A percentile compares a stretch with the other conserved stretches of the same genome.
Conservation (phyloP, 2,888 invertebrate species). For the Lacanobia oleracea region DNA sequence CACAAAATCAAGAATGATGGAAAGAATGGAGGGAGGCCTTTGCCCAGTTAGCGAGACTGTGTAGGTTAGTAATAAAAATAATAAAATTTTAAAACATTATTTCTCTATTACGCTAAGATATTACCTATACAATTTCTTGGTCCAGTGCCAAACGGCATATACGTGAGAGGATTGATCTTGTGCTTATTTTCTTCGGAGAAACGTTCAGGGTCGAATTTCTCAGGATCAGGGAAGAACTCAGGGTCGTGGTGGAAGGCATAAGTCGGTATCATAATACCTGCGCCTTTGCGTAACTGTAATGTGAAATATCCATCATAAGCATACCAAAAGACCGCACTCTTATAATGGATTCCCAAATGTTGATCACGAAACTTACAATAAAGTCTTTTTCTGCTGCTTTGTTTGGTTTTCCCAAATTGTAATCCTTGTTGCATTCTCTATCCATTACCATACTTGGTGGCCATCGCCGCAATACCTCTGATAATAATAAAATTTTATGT, state of each 20-base stretch:
- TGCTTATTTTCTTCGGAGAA: slow-evolving; percentile 90
- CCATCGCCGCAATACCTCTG: slow-evolving; percentile 86
- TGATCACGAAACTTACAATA: slow-evolving; percentile 70
- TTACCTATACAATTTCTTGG: slow-evolving; percentile 91
- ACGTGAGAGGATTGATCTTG: slow-evolving; percentile 76
- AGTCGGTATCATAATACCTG: slow-evolving; percentile 77
- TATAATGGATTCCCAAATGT: too few species aligned
- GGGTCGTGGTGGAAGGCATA: slow-evolving; percentile 87
- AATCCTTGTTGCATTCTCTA: slow-evolving; percentile 87
- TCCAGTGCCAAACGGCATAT: slow-evolving; percentile 90
- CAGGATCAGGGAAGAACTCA: slow-evolving; percentile 87
- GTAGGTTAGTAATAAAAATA: too few species aligned
- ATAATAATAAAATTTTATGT: background rate
- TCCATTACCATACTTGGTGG: slow-evolving; percentile 82
- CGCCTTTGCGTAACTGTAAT: slow-evolving; percentile 74
- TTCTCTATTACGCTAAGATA: background rate
- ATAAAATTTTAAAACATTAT: too few species aligned
- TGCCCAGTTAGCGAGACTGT: too few species aligned
- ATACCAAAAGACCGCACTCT: too few species aligned
- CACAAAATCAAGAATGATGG: too few species aligned
- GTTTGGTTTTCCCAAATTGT: slow-evolving; percentile 81
- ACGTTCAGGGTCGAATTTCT: slow-evolving; percentile 90
- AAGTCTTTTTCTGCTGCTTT: slow-evolving; percentile 72
- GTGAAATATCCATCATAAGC: slow-evolving; percentile 14
- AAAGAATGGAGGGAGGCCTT: too few species aligned